Conservation (phyloP, 35 echinoderm and acorn worm genomes). For the Lytechinus pictus region DNA sequence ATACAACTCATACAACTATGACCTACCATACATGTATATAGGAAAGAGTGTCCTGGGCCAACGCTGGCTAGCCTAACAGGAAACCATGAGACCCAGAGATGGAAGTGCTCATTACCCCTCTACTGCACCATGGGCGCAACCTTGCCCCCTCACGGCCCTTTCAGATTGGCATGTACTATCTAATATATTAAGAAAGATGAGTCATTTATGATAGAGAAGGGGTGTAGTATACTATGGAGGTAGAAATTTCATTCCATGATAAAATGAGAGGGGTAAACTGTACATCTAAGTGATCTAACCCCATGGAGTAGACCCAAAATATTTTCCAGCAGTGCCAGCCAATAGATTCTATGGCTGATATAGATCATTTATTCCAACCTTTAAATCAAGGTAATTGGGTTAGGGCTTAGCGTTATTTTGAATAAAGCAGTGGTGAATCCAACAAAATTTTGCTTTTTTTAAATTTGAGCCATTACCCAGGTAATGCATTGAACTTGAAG, state of each 20-base stretch:
- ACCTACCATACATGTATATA: background rate
- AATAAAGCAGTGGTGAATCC: too few relatives aligned
- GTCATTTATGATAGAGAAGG: background rate
- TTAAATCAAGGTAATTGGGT: too few relatives aligned
- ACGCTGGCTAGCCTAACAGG: background rate
- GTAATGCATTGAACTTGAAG: too few relatives aligned
- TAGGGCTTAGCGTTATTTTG: too few relatives aligned
- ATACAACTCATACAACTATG: background rate
- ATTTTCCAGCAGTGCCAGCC: background rate
- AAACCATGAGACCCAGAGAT: background rate
- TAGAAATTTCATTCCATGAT: too few relatives aligned
- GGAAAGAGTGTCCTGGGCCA: background rate
- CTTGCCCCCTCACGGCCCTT: background rate
- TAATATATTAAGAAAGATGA: background rate
- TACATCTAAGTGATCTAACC: too few relatives aligned
- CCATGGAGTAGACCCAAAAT: too few relatives aligned
- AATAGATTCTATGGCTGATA: too few relatives aligned
- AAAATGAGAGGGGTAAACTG: too few relatives aligned
- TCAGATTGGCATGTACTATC: background rate
- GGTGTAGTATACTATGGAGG: background rate
- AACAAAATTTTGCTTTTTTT: too few relatives aligned
- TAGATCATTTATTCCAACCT: too few relatives aligned
- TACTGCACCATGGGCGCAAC: background rate
- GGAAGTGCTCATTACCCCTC: conserved; percentile 8
- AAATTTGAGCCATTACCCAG: too few relatives aligned